These are phyloP conservation scores for Porphyrio hochstetteri DNA, from an alignment of 2,113 vertebrate genomes.

Conservation along the genomic window DNA sequence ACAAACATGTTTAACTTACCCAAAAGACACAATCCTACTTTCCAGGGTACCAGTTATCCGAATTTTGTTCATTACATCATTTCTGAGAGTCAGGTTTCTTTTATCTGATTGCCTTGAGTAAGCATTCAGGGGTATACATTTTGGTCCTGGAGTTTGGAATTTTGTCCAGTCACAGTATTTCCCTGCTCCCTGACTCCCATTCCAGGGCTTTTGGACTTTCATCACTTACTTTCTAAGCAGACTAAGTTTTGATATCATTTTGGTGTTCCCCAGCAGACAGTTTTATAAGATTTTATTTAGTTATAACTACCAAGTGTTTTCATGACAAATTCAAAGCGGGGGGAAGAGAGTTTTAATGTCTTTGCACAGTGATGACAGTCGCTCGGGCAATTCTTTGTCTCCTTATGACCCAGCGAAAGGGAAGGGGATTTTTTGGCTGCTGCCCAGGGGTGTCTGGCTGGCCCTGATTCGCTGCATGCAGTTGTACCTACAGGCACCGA, in stretches of 20 bases:
- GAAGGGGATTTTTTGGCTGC: not conserved
- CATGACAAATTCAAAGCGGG: not conserved
- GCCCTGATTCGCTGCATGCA: not conserved
- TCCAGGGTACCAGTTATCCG: not conserved
- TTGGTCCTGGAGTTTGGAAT: not conserved
- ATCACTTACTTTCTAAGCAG: not conserved
- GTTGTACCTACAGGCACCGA: not conserved
- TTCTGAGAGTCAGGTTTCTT: not conserved
- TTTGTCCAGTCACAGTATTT: not conserved
- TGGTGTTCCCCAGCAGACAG: not conserved
- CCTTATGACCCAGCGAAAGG: not conserved
- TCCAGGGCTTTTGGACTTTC: not conserved
- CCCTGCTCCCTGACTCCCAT: not conserved
- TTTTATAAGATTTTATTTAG: not conserved
- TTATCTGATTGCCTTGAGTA: not conserved
- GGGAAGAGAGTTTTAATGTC: not conserved
- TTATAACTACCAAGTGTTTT: not conserved
- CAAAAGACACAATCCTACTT: not conserved
- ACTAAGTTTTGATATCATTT: not conserved
- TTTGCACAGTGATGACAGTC: not conserved
- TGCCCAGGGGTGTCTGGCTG: not conserved
- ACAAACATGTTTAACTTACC: not conserved
- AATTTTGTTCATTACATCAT: not conserved
- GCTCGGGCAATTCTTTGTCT: not conserved
- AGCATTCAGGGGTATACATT: not conserved